A percentile compares a stretch with the other conserved stretches of the same genome.
Conservation (phyloP, 2,888 invertebrate genomes). For the Acanthococcus lagerstroemiae region DNA sequence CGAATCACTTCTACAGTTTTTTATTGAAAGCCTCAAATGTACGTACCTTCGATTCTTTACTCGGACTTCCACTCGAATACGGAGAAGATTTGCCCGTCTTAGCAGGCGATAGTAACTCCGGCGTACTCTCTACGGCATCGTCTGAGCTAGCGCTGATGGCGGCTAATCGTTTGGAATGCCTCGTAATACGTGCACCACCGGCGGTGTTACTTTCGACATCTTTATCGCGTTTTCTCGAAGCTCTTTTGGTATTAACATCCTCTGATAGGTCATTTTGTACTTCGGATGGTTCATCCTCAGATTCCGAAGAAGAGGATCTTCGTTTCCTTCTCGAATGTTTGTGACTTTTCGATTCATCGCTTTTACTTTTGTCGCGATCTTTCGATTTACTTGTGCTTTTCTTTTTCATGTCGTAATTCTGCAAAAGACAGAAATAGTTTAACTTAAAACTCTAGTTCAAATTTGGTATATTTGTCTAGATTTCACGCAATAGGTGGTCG, state of each 20-base stretch:
- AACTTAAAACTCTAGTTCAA: too few species aligned
- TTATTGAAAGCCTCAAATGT: too few species aligned
- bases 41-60: conserved; percentile 9
- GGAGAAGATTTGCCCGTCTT: conserved; percentile 22
- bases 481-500: too few species aligned
- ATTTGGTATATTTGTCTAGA: too few species aligned
- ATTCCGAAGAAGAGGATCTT: conserved; percentile 21
- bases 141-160: conserved; percentile 20
- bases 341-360: conserved; percentile 11
- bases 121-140: conserved; percentile 2
- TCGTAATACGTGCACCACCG: conserved; percentile 6
- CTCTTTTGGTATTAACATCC: not conserved
- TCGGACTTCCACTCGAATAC: conserved; percentile 9
- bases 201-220: conserved; percentile 17
- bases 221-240: not conserved
- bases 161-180: conserved; percentile 19
- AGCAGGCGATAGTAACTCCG: conserved; percentile 4
- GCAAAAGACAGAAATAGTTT: too few species aligned
- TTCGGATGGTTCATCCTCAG: conserved; percentile 4
- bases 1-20: too few species aligned
- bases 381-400: conserved; percentile 25
- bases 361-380: conserved; percentile 24
- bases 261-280: not conserved
- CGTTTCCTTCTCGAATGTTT: conserved; percentile 21
- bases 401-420: conserved; percentile 5